Evolutionary conservation across 2,797 vertebrate species (phyloP).

Genomic region (Centropyge bicolor): DNA sequence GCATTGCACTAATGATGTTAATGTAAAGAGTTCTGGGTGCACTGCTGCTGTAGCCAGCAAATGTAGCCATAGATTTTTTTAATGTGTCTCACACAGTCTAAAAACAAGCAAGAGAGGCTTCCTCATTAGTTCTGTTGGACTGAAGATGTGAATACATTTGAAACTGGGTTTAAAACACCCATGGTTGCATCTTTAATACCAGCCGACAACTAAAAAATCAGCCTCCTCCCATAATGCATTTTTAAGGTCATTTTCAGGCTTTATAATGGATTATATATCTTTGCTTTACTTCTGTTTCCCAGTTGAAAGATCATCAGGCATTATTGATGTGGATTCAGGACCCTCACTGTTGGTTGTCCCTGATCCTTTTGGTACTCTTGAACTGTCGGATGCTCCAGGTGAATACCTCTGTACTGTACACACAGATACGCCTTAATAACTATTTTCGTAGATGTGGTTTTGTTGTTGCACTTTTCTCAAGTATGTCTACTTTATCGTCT

Average conservation of each 20-base stretch:
- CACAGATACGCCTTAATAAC: background rate
- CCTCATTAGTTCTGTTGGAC: background rate
- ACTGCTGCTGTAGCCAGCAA: background rate
- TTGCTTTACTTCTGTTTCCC: constrained; percentile 13
- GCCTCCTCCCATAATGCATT: background rate
- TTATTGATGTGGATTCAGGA: constrained; percentile 74
- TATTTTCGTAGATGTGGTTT: background rate
- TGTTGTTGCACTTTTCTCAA: constrained; percentile 4
- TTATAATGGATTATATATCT: background rate
- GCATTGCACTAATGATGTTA: background rate
- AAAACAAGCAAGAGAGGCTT: background rate
- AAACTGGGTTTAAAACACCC: background rate
- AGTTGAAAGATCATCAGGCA: constrained; percentile 69
- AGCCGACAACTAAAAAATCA: background rate
- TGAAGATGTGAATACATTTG: background rate
- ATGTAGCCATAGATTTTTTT: background rate
- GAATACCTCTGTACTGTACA: constrained; percentile 51
- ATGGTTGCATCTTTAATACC: background rate
- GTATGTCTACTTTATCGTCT: background rate
- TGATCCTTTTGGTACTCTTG: constrained; percentile 89
- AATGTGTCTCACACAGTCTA: background rate
- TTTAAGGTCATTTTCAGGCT: background rate
- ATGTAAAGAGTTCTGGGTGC: background rate
- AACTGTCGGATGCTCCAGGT: constrained; percentile 91
- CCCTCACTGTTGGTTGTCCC: constrained; percentile 88